A percentile compares a stretch with the other conserved stretches of the same genome.
These are phyloP conservation scores for Malurus elegans DNA, from an alignment of 2,113 vertebrate species.

Conservation along the genomic window DNA sequence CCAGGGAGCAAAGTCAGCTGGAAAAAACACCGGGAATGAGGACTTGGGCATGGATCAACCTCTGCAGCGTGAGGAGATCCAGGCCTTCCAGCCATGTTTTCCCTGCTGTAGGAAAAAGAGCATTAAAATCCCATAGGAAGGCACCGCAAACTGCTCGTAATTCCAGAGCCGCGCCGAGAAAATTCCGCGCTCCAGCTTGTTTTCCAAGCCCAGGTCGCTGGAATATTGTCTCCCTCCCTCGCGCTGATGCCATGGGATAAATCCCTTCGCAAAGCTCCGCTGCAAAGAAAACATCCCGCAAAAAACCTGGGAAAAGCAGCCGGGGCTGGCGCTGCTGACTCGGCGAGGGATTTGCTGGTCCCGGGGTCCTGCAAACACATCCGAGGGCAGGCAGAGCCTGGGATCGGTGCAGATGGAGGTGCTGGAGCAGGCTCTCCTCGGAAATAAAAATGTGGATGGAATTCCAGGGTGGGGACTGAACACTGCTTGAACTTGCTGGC, in stretches of 20 bases:
- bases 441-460: not conserved
- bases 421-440: not conserved
- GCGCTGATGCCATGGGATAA: not conserved
- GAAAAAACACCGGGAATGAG: not conserved
- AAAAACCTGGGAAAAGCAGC: not conserved
- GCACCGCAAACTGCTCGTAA: fast-evolving
- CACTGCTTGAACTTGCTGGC: not conserved
- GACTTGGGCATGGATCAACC: not conserved
- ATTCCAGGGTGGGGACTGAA: not conserved
- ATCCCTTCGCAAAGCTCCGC: not conserved
- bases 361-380: not conserved
- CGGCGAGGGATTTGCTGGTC: not conserved
- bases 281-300: not conserved
- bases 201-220: not conserved
- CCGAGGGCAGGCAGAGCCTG: not conserved
- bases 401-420: not conserved
- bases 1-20: not conserved
- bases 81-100: not conserved
- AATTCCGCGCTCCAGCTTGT: fast-evolving
- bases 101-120: not conserved
- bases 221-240: not conserved
- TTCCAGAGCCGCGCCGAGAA: fast-evolving
- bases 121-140: not conserved
- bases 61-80: not conserved
- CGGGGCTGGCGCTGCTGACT: not conserved